Evolutionary conservation across 1,140 invertebrate species (phyloP), one percentile per base, ranked within the genome.

Genomic region (Eueides isabella): DNA sequence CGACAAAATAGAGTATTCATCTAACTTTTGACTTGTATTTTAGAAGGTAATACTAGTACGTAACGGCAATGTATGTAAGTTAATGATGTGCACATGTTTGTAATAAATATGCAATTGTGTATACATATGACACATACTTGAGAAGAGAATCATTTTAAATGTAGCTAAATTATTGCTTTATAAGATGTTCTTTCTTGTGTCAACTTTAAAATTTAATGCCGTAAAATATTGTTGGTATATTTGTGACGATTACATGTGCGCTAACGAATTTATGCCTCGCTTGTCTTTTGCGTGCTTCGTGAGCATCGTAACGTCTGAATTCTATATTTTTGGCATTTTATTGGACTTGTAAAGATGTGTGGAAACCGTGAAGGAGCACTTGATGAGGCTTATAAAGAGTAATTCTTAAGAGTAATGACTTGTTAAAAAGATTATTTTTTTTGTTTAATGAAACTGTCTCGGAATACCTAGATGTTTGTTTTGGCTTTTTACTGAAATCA

Each of bases 111-210:
- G 61, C 30, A 63, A 69, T 55, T 14, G 71, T 63, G 41, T 71
- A 55, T 73, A 69, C 67, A 67, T 73, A 79, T 76, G 79, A 85
- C 77, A 80, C 82, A 83, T 81, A 81, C 82, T 78, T 74, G 69
- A 73, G 75, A 79, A 81, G 74, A 79, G 78, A 83, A 72, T 86
- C 85, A 86, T 87, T 80, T 86, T 84, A 85, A 83, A 84, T 81
- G 75, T 81, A 78, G 72, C 79, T 91, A 85, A 91, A 80, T 85
- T 91, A 92, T 85, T 30, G 77, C 89, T 88, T 83, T 90, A 92
- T 91, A 90, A 90, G 88, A 90, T 83, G 85, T 88, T 92, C 91
- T 91, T 91, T 92, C 89, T 86, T 86, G 87, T 90, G 89, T 92
- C 91, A 92, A 92, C 91, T 92, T 92, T 91, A 87, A 90, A 91